Percentiles rank a stretch among this genome's conserved stretches.
phyloP scores from a whole-genome alignment of 1,140 invertebrate genomes.

The Lethocerus indicus region DNA sequence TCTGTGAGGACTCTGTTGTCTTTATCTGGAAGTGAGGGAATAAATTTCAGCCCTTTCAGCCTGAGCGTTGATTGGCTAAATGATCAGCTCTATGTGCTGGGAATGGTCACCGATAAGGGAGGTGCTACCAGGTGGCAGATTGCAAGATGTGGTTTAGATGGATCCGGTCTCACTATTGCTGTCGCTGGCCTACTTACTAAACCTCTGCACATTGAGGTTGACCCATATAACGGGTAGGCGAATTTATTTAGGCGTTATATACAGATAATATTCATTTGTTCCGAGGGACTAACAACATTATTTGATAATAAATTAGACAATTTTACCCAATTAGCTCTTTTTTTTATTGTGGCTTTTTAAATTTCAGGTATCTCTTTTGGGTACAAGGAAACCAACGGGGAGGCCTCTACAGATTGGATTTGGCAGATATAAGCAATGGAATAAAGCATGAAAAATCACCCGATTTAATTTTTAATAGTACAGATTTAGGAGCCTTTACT shows the following conservation, averaged over 20 bases:
- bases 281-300: background rate
- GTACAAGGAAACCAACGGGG: conserved; percentile 31
- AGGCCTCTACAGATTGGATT: conserved; percentile 60
- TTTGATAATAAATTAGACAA: background rate
- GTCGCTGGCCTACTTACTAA: conserved; percentile 42
- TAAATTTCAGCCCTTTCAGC: conserved; percentile 34
- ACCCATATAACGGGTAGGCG: conserved; percentile 74
- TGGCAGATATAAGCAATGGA: conserved; percentile 50
- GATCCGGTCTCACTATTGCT: conserved; percentile 43
- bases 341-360: background rate
- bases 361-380: conserved; percentile 66
- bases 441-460: conserved; percentile 37
- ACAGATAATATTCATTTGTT: no score
- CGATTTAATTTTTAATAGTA: conserved; percentile 36
- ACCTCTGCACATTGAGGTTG: conserved; percentile 66
- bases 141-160: conserved; percentile 46
- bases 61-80: conserved; percentile 71
- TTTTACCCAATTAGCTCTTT: background rate
- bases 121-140: conserved; percentile 45
- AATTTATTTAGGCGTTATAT: no score
- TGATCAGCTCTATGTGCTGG: conserved; percentile 59
- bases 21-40: conserved; percentile 6
- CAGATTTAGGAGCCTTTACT: conserved; percentile 48
- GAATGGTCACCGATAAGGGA: no score
- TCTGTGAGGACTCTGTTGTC: no score